These are phyloP conservation scores for Corvus hawaiiensis DNA, from an alignment of 2,113 vertebrate genomes.

Conservation along the genomic window DNA sequence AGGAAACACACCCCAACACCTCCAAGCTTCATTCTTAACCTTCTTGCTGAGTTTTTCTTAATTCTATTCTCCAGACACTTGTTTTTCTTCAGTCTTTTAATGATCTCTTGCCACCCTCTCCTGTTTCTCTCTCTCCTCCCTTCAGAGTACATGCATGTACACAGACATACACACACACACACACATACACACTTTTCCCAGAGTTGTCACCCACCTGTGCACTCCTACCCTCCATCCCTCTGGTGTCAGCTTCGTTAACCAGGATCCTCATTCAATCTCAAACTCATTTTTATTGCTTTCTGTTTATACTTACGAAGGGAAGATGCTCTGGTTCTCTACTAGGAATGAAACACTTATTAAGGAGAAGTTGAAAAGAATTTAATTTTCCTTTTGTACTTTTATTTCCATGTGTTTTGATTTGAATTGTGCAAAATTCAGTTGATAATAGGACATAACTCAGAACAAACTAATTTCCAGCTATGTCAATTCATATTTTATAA, in stretches of 20 bases:
- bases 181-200: neutral
- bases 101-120: neutral
- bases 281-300: neutral
- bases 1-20: neutral
- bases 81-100: neutral
- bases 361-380: neutral
- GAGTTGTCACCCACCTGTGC: neutral
- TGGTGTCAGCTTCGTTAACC: neutral
- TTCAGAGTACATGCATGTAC: accelerated
- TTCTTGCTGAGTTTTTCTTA: neutral
- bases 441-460: neutral
- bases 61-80: neutral
- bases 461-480: neutral
- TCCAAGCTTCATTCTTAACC: neutral
- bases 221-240: neutral
- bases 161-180: neutral
- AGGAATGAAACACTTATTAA: neutral
- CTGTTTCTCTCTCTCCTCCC: neutral
- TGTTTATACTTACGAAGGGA: neutral
- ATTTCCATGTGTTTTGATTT: neutral
- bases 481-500: neutral
- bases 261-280: neutral
- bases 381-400: neutral
- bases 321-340: neutral
- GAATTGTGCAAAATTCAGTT: neutral